phyloP scores from a whole-genome alignment of 2,888 invertebrate species.

The Caradrina kadenii region DNA sequence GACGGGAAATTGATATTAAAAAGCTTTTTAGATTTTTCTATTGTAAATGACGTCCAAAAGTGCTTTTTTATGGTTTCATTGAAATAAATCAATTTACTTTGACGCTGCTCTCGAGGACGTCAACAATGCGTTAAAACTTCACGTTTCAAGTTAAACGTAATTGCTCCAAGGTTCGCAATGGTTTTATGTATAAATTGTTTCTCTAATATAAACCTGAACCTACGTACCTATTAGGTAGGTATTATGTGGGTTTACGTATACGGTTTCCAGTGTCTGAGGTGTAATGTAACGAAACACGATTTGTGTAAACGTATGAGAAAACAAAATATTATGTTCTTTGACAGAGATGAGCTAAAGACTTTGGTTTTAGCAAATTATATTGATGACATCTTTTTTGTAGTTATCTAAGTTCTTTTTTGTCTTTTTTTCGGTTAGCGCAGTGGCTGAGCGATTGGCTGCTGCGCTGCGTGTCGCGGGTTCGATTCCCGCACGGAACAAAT shows the following conservation, averaged over 20 bases:
- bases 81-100: not conserved
- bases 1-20: too few species aligned
- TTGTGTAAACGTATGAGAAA: not conserved
- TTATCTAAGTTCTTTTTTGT: too few species aligned
- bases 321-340: not conserved
- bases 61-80: too few species aligned
- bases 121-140: conserved; percentile 20
- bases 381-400: too few species aligned
- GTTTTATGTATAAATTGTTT: conserved; percentile 19
- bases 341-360: not conserved
- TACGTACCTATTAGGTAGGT: not conserved
- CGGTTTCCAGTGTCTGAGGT: not conserved
- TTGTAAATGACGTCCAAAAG: too few species aligned
- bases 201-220: not conserved
- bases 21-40: too few species aligned
- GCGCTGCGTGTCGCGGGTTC: too few species aligned
- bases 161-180: not conserved
- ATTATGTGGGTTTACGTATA: not conserved
- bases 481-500: too few species aligned
- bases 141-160: conserved; percentile 13
- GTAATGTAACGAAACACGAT: not conserved
- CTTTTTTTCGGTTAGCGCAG: too few species aligned
- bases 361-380: too few species aligned
- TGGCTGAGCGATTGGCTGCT: too few species aligned
- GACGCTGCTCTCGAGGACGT: not conserved